Evolutionary conservation across 1,140 invertebrate genomes (phyloP).

Genomic region (Oedothorax gibbosus): DNA sequence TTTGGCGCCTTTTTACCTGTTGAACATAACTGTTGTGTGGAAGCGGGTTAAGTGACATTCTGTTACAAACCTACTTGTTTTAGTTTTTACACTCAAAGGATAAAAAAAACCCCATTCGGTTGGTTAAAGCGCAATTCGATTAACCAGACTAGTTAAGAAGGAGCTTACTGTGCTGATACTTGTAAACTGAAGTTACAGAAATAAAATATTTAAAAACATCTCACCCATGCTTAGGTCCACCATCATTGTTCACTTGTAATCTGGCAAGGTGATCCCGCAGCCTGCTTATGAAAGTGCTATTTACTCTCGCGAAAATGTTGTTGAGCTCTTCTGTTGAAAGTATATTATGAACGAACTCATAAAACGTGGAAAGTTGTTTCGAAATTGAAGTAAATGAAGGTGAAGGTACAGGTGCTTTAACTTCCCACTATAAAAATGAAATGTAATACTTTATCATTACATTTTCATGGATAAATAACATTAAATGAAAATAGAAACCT

Average conservation of each 20-base stretch:
- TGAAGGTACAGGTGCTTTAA: slow-evolving; percentile 94
- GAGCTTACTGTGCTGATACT: too few species aligned
- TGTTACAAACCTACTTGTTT: too few species aligned
- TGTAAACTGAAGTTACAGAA: too few species aligned
- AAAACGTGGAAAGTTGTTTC: slow-evolving; percentile 87
- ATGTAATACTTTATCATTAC: not conserved
- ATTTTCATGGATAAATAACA: not conserved
- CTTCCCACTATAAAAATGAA: slow-evolving; percentile 79
- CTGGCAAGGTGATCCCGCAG: slow-evolving; percentile 84
- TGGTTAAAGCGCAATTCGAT: too few species aligned
- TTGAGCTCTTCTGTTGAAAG: slow-evolving; percentile 80
- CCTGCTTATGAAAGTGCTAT: slow-evolving; percentile 88
- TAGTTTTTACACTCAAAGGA: too few species aligned
- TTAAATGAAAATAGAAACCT: not conserved
- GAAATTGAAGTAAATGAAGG: slow-evolving; percentile 91
- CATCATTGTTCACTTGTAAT: slow-evolving; percentile 93
- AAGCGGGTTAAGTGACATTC: too few species aligned
- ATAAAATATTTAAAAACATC: slow-evolving; percentile 40
- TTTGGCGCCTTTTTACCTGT: too few species aligned
- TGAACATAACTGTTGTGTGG: too few species aligned
- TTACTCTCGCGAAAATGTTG: slow-evolving; percentile 84
- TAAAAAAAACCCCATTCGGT: too few species aligned
- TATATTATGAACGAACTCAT: slow-evolving; percentile 88
- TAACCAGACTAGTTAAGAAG: too few species aligned
- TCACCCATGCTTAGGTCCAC: slow-evolving; percentile 93